Base-by-base conservation (phyloP, 1,140 invertebrate species). In the Pseudomyrmex cubaensis region DNA sequence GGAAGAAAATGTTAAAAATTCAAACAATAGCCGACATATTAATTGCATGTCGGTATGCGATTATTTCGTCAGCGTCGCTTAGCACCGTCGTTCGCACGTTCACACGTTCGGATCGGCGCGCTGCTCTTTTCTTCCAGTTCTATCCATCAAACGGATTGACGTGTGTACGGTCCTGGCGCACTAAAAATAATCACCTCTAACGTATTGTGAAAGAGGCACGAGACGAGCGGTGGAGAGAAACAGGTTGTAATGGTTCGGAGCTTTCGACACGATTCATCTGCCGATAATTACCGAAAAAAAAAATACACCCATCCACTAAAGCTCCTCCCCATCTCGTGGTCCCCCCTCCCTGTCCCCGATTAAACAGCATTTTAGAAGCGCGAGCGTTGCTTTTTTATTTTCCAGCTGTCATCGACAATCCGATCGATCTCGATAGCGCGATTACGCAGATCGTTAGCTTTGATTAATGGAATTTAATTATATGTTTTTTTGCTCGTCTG, bases 111-210 rank as follows among this genome's bases (percentile, higher is more conserved):
- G 54, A 46, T 70, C 70, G 56, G 44, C 44, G 44, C 44, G 66
- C 20, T 64, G 54, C 66, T 82, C 48, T 70, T 72, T 70, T 82
- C 56, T 82, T 82, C 83, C 76, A 85, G 57, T 46, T 35, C 85
- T 86, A 84, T 86, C 85, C 83, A 70, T 86, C 85, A 86, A 86
- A 82, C 22, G 64, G 59, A 85, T 84, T 83, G 80, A 85, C 84
- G 63, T 56, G 61, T 50, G 80, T 78, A 70, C 73, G 61, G 67
- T 66, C 74, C 59, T 64, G 66, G 66, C 67, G 66, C 48, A 62
- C 83, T 67, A 72, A 80, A 84, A 84, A 84, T 84, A 84, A 77
- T 78, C 82, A 17, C 35, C 20, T 35, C 35, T 57, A 78, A 80
- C 82, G 67, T 84, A 84, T 84, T 70, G 83, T 82, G 64, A 64